These are phyloP conservation scores for Aeoliscus strigatus DNA, from an alignment of 2,797 vertebrate genomes.

Conservation along the genomic window DNA sequence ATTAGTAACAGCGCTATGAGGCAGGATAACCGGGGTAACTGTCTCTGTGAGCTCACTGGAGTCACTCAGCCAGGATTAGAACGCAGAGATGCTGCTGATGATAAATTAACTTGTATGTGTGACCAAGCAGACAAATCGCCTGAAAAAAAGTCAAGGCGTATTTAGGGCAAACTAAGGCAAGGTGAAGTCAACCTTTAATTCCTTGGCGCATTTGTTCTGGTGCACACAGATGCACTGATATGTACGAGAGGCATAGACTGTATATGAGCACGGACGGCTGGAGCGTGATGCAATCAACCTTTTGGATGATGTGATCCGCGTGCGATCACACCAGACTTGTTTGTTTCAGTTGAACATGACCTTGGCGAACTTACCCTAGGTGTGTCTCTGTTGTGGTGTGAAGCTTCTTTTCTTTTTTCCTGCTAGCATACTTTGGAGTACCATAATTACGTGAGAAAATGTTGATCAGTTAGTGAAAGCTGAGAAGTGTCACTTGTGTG, in stretches of 20 bases:
- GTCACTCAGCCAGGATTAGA: constrained; percentile 50
- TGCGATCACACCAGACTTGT: too few species aligned
- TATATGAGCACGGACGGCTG: too few species aligned
- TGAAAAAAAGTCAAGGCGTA: constrained; percentile 40
- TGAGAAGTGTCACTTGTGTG: too few species aligned
- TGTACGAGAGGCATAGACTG: constrained; percentile 9
- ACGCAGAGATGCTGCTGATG: constrained; percentile 45
- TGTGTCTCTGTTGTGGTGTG: too few species aligned
- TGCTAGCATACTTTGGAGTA: too few species aligned
- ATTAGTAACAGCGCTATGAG: constrained; percentile 15
- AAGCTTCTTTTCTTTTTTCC: too few species aligned
- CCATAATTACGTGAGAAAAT: too few species aligned
- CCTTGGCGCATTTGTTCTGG: constrained; percentile 14
- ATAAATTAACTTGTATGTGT: constrained; percentile 46
- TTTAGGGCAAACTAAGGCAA: constrained; percentile 44
- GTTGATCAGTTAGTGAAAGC: too few species aligned
- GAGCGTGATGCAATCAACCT: too few species aligned
- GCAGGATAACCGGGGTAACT: constrained; percentile 38
- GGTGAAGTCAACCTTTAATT: constrained; percentile 22
- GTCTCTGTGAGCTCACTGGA: constrained; percentile 24
- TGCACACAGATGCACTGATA: constrained; percentile 9
- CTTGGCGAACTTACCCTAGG: too few species aligned
- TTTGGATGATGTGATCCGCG: too few species aligned
- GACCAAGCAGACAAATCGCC: constrained; percentile 49
- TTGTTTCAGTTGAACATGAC: too few species aligned